Conservation (phyloP, 2,797 vertebrate species). For the Poecilia velifera region DNA sequence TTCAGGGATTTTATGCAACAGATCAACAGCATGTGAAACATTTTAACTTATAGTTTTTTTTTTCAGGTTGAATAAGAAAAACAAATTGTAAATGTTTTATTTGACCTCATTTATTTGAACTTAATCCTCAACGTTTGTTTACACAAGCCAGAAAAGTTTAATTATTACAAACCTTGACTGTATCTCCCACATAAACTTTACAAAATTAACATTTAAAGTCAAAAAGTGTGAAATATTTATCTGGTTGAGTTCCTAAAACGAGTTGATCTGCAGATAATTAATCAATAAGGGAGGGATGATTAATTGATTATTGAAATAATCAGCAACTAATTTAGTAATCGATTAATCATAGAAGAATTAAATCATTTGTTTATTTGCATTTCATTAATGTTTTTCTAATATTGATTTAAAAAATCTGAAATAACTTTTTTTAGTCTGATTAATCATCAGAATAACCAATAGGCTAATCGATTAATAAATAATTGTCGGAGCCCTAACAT, state of each 20-base stretch:
- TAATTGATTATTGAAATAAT: not conserved
- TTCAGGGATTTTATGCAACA: not conserved
- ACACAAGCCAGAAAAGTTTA: not conserved
- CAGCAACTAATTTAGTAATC: not conserved
- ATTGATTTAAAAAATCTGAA: no score
- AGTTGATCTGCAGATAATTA: not conserved
- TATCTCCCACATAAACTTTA: not conserved
- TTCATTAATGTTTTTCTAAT: no score
- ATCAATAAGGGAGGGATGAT: not conserved
- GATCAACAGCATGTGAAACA: conserved; percentile 3
- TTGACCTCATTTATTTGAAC: not conserved
- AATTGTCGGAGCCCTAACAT: not conserved
- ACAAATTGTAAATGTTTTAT: conserved; percentile 2
- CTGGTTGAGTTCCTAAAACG: not conserved
- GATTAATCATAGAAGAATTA: not conserved
- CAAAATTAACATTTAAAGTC: not conserved
- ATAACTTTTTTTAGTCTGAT: no score
- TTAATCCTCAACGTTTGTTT: not conserved
- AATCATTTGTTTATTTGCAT: no score
- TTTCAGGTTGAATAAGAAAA: not conserved
- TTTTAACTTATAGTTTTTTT: not conserved
- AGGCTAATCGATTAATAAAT: not conserved
- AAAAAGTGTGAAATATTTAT: not conserved
- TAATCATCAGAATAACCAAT: no score
- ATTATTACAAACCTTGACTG: not conserved